phyloP scores from a whole-genome alignment of 2,797 vertebrate genomes.

The Scomberomorus guttatus region DNA sequence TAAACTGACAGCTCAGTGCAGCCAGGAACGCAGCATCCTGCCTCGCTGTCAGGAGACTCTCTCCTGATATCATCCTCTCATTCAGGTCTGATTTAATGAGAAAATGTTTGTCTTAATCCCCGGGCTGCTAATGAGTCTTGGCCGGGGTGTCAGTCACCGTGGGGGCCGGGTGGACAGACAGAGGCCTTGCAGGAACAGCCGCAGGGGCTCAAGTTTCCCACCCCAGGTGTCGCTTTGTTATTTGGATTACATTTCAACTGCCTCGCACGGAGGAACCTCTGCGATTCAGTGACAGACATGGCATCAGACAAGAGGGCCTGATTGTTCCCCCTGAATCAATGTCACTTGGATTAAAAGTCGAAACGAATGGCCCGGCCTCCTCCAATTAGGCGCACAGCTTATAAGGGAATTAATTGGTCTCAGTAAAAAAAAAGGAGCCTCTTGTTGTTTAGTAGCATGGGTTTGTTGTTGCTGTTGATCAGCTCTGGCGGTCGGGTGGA shows the following conservation, averaged over 20 bases:
- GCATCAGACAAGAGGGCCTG: constrained; percentile 70
- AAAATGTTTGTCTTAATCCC: constrained; percentile 70
- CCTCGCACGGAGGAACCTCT: constrained; percentile 64
- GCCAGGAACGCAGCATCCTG: constrained; percentile 61
- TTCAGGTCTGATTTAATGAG: constrained; percentile 67
- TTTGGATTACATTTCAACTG: constrained; percentile 77
- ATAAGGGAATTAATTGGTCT: constrained; percentile 79
- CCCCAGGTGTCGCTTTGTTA: constrained; percentile 84
- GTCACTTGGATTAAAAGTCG: constrained; percentile 84
- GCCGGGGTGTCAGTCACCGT: constrained; percentile 62
- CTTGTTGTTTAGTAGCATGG: constrained; percentile 71
- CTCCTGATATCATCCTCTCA: constrained; percentile 45
- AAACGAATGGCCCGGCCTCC: constrained; percentile 74
- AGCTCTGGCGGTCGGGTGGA: constrained; percentile 82
- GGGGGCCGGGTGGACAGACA: constrained; percentile 22
- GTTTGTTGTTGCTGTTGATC: constrained; percentile 78
- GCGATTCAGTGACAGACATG: constrained; percentile 71
- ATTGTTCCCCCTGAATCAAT: constrained; percentile 80
- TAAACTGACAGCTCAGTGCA: constrained; percentile 68
- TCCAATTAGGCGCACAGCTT: constrained; percentile 77
- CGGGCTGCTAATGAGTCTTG: constrained; percentile 72
- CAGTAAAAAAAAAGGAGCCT: constrained; percentile 62
- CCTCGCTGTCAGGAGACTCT: constrained; percentile 41
- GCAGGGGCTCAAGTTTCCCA: constrained; percentile 77
- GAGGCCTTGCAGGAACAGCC: constrained; percentile 72